These are phyloP conservation scores for Tenodera sinensis DNA, from an alignment of 2,888 invertebrate genomes.

Conservation along the genomic window DNA sequence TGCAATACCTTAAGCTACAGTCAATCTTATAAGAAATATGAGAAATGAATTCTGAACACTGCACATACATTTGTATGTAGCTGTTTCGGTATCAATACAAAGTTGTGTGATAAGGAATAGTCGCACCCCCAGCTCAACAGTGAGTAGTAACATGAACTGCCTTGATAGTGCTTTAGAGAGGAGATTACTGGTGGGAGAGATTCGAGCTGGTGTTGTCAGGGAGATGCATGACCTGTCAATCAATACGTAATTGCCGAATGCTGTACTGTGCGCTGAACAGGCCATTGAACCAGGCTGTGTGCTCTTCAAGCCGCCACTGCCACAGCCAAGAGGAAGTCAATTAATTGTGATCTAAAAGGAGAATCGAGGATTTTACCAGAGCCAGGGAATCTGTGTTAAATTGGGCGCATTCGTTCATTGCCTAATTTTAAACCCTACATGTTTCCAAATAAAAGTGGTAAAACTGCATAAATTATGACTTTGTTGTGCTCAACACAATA, in stretches of 20 bases:
- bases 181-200: background rate
- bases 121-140: background rate
- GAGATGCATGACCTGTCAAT: constrained; percentile 29
- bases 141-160: background rate
- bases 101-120: background rate
- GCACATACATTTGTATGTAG: too few species aligned
- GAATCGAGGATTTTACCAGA: background rate
- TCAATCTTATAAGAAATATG: too few species aligned
- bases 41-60: too few species aligned
- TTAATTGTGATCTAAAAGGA: constrained; percentile 12
- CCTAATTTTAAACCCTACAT: background rate
- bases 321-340: background rate
- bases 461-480: too few species aligned
- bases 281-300: background rate
- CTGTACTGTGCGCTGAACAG: constrained; percentile 13
- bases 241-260: constrained; percentile 30
- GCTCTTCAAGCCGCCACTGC: background rate
- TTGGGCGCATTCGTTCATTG: background rate
- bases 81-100: background rate
- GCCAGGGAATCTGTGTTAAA: background rate
- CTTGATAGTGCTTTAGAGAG: background rate
- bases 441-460: too few species aligned
- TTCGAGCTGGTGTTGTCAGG: constrained; percentile 25
- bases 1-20: too few species aligned
- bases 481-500: too few species aligned